phyloP scores from a whole-genome alignment of 2,797 vertebrate genomes.

The Eupleurogrammus muticus region DNA sequence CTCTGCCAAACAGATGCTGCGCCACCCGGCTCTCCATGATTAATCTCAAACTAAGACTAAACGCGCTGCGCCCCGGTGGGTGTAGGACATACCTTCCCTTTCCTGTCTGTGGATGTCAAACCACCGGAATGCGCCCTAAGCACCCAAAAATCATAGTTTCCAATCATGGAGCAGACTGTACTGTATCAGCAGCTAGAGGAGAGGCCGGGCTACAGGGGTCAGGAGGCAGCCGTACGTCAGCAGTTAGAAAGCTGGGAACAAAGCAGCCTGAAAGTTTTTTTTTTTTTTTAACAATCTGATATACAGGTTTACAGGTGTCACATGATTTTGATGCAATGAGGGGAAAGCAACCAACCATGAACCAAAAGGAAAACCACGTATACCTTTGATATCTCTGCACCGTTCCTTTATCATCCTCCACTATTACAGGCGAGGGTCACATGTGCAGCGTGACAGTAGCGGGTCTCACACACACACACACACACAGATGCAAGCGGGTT shows the following conservation, averaged over 20 bases:
- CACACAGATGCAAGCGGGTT: too few relatives aligned
- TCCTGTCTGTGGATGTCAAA: slow-evolving; percentile 32
- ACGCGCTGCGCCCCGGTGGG: slow-evolving; percentile 28
- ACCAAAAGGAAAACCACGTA: background rate
- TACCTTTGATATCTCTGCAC: slow-evolving; percentile 16
- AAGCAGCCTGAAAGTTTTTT: background rate
- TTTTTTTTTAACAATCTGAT: too few relatives aligned
- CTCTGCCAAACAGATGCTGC: background rate
- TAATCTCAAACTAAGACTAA: slow-evolving; percentile 32
- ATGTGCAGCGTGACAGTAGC: background rate
- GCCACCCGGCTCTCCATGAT: background rate
- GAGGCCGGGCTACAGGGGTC: background rate
- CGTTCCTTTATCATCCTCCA: background rate
- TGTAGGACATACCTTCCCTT: slow-evolving; percentile 39
- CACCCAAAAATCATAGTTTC: slow-evolving; percentile 24
- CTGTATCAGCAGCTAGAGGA: background rate
- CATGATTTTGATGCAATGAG: background rate
- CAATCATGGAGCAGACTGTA: background rate
- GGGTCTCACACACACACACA: too few relatives aligned
- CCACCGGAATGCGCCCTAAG: slow-evolving; percentile 18
- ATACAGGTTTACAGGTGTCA: background rate
- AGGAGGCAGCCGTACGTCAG: background rate
- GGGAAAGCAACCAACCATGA: background rate
- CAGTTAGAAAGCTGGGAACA: background rate
- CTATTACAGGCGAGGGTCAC: background rate